These are phyloP conservation scores for Mastacembelus armatus DNA, from an alignment of 2,797 vertebrate species.

Conservation along the genomic window DNA sequence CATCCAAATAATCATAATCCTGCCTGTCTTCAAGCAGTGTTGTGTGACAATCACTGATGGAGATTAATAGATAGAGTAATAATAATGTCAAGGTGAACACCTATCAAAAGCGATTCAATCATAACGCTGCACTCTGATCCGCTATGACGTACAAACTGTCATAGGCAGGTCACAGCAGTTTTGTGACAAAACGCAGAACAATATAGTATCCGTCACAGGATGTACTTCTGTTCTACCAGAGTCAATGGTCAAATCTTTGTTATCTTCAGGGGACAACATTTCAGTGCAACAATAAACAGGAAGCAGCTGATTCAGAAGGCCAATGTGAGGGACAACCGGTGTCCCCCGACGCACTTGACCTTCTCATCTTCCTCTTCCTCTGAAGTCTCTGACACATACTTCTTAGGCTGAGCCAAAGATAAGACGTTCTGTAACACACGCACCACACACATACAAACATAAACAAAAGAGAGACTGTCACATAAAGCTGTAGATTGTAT, in stretches of 20 bases:
- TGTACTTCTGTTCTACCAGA: conserved; percentile 66
- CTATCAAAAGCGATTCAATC: conserved; percentile 24
- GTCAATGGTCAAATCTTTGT: conserved; percentile 62
- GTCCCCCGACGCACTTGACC: conserved; percentile 70
- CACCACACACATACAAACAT: conserved; percentile 35
- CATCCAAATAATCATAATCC: neutral
- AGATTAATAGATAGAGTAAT: neutral
- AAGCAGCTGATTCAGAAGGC: conserved; percentile 78
- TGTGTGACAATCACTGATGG: neutral
- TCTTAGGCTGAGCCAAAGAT: conserved; percentile 42
- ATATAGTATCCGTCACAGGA: conserved; percentile 69
- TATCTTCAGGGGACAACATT: conserved; percentile 67
- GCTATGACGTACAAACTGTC: conserved; percentile 32
- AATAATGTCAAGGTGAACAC: neutral
- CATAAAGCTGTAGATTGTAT: conserved; percentile 42
- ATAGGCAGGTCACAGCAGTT: conserved; percentile 24
- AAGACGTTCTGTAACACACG: conserved; percentile 34
- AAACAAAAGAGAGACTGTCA: conserved; percentile 39
- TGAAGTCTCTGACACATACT: conserved; percentile 38
- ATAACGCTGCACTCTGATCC: conserved; percentile 28
- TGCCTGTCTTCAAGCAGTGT: neutral
- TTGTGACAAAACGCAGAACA: conserved; percentile 43
- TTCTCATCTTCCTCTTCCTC: conserved; percentile 74
- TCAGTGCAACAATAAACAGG: conserved; percentile 81
- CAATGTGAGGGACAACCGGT: conserved; percentile 51